These are phyloP conservation scores for Thyatira batis DNA, from an alignment of 2,888 invertebrate species.

Conservation along the genomic window DNA sequence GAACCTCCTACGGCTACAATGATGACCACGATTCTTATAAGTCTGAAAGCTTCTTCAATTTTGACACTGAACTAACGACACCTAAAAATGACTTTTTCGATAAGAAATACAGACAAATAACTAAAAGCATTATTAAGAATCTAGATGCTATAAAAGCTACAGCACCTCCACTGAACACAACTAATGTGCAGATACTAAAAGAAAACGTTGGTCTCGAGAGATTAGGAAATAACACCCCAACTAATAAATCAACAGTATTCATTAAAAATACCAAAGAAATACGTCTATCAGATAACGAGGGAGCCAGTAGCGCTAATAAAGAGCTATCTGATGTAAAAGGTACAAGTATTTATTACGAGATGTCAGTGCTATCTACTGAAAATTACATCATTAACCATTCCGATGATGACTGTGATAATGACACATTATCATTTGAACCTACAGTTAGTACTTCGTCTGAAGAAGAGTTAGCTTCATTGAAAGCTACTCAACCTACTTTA, in stretches of 20 bases:
- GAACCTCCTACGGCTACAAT: slow-evolving; percentile 47
- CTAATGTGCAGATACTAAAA: slow-evolving; percentile 52
- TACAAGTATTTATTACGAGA: slow-evolving; percentile 79
- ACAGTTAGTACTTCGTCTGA: slow-evolving; percentile 55
- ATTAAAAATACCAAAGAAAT: slow-evolving; percentile 82
- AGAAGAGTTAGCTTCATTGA: slow-evolving; percentile 52
- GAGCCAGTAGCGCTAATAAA: slow-evolving; percentile 62
- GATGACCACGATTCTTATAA: slow-evolving; percentile 59
- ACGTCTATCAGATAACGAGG: slow-evolving; percentile 69
- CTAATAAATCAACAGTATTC: slow-evolving; percentile 72
- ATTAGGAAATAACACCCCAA: slow-evolving; percentile 71
- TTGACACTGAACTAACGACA: slow-evolving; percentile 75
- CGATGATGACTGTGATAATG: slow-evolving; percentile 73
- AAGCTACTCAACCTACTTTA: slow-evolving; percentile 43
- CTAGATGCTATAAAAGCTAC: slow-evolving; percentile 63
- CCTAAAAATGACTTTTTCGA: slow-evolving; percentile 80
- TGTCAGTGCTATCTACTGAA: slow-evolving; percentile 75
- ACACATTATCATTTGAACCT: slow-evolving; percentile 51
- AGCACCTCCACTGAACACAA: slow-evolving; percentile 49
- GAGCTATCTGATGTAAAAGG: slow-evolving; percentile 74
- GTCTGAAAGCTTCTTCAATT: slow-evolving; percentile 65
- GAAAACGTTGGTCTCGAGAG: slow-evolving; percentile 69
- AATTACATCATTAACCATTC: slow-evolving; percentile 66
- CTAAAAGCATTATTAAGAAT: slow-evolving; percentile 78
- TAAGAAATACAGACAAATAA: slow-evolving; percentile 75